Percentiles rank a stretch among this genome's conserved stretches.
Evolutionary conservation across 2,797 vertebrate species (phyloP).

Genomic region (Sylvia borin): DNA sequence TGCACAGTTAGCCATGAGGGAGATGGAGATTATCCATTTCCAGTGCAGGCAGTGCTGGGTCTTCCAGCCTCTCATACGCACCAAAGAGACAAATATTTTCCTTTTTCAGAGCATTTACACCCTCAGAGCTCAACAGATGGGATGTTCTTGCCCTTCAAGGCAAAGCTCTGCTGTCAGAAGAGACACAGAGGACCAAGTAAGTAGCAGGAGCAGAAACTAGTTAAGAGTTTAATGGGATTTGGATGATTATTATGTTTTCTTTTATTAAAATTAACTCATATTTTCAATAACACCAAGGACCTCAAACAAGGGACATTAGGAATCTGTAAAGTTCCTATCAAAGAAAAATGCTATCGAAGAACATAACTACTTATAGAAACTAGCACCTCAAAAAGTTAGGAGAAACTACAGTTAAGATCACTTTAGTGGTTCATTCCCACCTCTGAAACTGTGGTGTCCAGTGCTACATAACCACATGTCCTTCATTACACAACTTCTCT

Average conservation of each 20-base stretch:
- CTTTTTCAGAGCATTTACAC: conserved; percentile 9
- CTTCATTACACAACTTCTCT: not conserved
- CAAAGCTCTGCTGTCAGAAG: conserved; percentile 32
- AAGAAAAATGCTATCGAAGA: not conserved
- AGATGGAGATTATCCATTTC: conserved; percentile 35
- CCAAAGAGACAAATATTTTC: not conserved
- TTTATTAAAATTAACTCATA: not conserved
- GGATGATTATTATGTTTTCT: not conserved
- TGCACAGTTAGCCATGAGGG: conserved; percentile 50
- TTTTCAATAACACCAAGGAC: not conserved
- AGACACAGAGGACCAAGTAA: not conserved
- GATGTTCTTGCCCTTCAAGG: conserved; percentile 35
- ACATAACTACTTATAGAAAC: not conserved
- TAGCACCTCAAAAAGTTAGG: not conserved
- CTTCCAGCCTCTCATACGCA: not conserved
- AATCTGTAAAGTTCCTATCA: not conserved
- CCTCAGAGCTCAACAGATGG: conserved; percentile 38
- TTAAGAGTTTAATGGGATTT: conserved; percentile 21
- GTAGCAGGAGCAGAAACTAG: not conserved
- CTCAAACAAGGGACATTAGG: not conserved
- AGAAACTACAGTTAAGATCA: not conserved
- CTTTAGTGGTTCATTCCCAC: not conserved
- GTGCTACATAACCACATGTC: not conserved
- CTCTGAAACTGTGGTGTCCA: rapidly evolving
- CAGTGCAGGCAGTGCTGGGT: not conserved